Conservation (phyloP, 2,797 vertebrate genomes). For the Notolepis coatsorum region DNA sequence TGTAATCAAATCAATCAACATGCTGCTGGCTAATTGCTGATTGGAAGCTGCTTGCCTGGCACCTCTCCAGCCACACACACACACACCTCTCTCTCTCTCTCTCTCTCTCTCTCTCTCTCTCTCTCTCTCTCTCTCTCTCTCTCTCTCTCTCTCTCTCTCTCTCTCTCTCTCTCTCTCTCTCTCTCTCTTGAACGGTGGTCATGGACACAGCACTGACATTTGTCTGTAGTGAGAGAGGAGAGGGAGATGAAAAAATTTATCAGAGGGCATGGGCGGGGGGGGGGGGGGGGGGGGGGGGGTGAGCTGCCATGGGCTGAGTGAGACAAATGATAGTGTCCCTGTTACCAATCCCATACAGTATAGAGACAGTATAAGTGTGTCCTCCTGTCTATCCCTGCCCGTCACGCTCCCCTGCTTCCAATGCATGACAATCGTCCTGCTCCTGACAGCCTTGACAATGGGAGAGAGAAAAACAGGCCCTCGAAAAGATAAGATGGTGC, state of each 20-base stretch:
- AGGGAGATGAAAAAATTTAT: slow-evolving; percentile 45
- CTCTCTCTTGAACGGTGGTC: too few relatives aligned
- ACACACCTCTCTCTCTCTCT: background rate
- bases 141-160: too few relatives aligned
- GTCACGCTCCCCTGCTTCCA: slow-evolving; percentile 69
- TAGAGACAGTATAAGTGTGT: slow-evolving; percentile 25
- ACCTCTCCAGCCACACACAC: background rate
- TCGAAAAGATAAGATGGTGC: slow-evolving; percentile 24
- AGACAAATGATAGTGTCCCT: slow-evolving; percentile 56
- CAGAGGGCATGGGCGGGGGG: slow-evolving; percentile 39
- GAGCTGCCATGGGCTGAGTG: slow-evolving; percentile 15
- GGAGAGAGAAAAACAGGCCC: slow-evolving; percentile 55
- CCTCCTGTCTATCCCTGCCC: slow-evolving; percentile 43
- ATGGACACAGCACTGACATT: background rate
- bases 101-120: background rate
- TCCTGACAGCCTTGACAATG: slow-evolving; percentile 45
- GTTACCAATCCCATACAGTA: slow-evolving; percentile 37
- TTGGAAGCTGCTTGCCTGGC: too few relatives aligned
- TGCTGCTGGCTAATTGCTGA: too few relatives aligned
- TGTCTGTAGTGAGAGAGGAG: background rate
- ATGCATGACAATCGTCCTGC: slow-evolving; percentile 69
- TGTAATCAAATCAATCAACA: too few relatives aligned
- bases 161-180: too few relatives aligned
- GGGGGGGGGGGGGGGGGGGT: background rate
- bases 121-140: background rate